phyloP scores from a whole-genome alignment of 2,888 invertebrate species.

The Tetramorium bicarinatum region DNA sequence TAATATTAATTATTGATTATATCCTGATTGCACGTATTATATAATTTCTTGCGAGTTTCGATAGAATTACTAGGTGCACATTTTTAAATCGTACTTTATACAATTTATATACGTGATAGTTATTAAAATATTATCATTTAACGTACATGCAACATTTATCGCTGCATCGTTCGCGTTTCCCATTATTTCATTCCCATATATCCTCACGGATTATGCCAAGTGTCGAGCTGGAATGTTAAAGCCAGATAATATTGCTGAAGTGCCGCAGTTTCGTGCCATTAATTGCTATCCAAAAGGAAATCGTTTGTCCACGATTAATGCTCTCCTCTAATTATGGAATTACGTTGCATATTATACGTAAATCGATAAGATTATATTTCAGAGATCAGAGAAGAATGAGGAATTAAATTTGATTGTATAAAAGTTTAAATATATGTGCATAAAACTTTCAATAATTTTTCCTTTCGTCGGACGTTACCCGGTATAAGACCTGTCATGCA shows the following conservation, averaged over 20 bases:
- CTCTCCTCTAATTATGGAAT: neutral
- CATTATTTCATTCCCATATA: constrained; percentile 24
- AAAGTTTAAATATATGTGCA: neutral
- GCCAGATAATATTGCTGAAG: constrained; percentile 36
- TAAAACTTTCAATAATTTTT: neutral
- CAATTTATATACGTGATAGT: neutral
- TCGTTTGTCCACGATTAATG: constrained; percentile 30
- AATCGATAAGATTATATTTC: constrained; percentile 5
- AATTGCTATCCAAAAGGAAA: constrained; percentile 40
- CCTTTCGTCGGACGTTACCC: neutral
- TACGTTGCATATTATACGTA: neutral
- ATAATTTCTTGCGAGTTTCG: neutral
- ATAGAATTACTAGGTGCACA: neutral
- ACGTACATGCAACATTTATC: constrained; percentile 8
- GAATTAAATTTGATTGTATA: neutral
- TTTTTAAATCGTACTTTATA: neutral
- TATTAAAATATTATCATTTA: constrained; percentile 52
- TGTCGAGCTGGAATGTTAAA: constrained; percentile 21
- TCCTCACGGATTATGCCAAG: constrained; percentile 34
- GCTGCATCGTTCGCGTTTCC: constrained; percentile 2
- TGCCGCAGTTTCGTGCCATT: constrained; percentile 23
- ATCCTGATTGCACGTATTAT: neutral
- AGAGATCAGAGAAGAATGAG: neutral
- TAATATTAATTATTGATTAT: neutral
- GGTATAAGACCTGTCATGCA: constrained; percentile 2